Evolutionary conservation across 1,140 invertebrate genomes (phyloP).

Genomic region (Matsumurasca onukii): DNA sequence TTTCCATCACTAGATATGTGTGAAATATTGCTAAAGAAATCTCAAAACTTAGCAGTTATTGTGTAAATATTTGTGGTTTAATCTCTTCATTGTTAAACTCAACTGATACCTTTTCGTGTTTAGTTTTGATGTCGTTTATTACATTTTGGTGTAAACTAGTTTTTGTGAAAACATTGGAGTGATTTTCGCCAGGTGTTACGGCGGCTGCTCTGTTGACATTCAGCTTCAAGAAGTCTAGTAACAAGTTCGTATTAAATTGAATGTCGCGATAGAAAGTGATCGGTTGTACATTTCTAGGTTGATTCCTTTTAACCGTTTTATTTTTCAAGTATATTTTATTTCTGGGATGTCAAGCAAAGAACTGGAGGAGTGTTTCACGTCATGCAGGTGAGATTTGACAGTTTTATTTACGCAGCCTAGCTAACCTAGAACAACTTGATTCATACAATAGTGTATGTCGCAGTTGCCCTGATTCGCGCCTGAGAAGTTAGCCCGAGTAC

Average conservation of each 20-base stretch:
- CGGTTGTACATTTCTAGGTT: too few species aligned
- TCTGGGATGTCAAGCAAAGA: slow-evolving; percentile 39
- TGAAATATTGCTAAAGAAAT: slow-evolving; percentile 34
- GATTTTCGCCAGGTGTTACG: slow-evolving; percentile 28
- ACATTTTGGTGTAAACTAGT: slow-evolving; percentile 1
- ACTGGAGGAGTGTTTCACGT: slow-evolving; percentile 41
- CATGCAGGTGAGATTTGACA: slow-evolving; percentile 37
- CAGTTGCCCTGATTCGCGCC: too few species aligned
- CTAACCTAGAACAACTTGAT: too few species aligned
- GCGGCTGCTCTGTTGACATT: slow-evolving; percentile 33
- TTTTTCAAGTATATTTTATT: slow-evolving; percentile 15
- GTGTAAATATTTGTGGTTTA: slow-evolving; percentile 19
- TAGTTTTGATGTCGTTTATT: slow-evolving; percentile 7
- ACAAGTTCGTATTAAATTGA: too few species aligned
- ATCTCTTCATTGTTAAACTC: slow-evolving; percentile 14
- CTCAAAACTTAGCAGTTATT: slow-evolving; percentile 8
- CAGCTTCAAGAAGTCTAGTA: slow-evolving; percentile 7
- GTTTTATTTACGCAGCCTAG: too few species aligned
- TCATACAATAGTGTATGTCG: too few species aligned
- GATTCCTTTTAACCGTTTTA: too few species aligned
- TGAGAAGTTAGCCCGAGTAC: too few species aligned
- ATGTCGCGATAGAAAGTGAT: too few species aligned
- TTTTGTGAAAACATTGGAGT: slow-evolving; percentile 27
- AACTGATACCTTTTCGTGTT: neutral
- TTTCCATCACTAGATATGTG: slow-evolving; percentile 38